Evolutionary conservation across 2,797 vertebrate genomes (phyloP).

Genomic region (Esox lucius): DNA sequence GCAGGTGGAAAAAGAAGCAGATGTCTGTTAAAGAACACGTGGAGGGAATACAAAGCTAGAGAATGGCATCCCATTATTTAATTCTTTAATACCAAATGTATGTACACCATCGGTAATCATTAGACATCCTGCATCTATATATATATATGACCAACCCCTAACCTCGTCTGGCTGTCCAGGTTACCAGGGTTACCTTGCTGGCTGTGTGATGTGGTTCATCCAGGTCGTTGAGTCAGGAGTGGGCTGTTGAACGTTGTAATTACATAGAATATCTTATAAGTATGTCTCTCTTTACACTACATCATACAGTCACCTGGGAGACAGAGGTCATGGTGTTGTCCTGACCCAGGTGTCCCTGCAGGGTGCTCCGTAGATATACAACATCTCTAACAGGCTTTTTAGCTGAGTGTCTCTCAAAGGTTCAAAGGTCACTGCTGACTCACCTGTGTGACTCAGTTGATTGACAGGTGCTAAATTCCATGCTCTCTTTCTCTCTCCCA

Average conservation of each 20-base stretch:
- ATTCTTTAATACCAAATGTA: constrained; percentile 23
- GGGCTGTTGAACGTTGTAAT: neutral
- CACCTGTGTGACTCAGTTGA: neutral
- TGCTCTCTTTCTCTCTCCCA: neutral
- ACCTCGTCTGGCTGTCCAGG: constrained; percentile 9
- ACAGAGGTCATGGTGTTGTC: neutral
- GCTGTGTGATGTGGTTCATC: constrained; percentile 17
- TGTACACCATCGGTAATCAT: constrained; percentile 7
- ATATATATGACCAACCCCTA: neutral
- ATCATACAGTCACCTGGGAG: neutral
- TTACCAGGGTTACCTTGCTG: constrained; percentile 11
- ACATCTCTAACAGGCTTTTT: neutral
- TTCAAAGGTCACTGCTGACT: constrained; percentile 5
- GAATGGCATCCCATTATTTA: constrained; percentile 24
- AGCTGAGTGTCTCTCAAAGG: neutral
- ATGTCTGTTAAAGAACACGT: constrained; percentile 54
- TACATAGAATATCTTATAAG: neutral
- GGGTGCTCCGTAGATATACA: neutral
- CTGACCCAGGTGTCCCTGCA: neutral
- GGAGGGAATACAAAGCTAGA: constrained; percentile 38
- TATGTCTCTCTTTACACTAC: neutral
- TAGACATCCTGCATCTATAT: neutral
- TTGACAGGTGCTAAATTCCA: neutral
- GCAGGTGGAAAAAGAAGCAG: constrained; percentile 41
- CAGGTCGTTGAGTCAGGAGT: constrained; percentile 20